Percentiles rank a stretch among this genome's conserved stretches.
Evolutionary conservation across 2,888 invertebrate genomes (phyloP).

Genomic region (Melinopterus prodromus): DNA sequence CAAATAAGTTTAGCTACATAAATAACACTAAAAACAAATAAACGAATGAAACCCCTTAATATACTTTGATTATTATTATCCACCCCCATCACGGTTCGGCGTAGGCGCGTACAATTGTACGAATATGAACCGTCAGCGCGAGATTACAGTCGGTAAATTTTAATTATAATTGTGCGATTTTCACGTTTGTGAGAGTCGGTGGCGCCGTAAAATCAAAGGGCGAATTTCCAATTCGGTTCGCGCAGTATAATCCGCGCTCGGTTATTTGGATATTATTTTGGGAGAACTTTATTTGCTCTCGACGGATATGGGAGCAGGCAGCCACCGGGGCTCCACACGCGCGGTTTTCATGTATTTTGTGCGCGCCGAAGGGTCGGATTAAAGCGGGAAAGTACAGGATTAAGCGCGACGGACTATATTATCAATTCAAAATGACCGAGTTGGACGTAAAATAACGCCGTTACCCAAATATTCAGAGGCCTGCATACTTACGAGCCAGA

Average conservation of each 20-base stretch:
- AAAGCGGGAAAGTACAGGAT: neutral
- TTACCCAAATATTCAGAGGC: too few species aligned
- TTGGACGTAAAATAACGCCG: neutral
- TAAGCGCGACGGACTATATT: neutral
- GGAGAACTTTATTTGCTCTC: neutral
- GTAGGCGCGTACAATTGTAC: neutral
- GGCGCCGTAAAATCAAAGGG: neutral
- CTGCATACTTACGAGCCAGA: too few species aligned
- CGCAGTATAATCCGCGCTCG: neutral
- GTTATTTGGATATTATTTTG: neutral
- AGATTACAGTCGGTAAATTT: constrained; percentile 4
- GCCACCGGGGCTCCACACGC: neutral
- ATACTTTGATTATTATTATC: neutral
- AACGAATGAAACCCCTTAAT: neutral
- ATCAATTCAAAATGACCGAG: neutral
- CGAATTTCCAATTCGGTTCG: neutral
- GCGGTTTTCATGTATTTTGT: neutral
- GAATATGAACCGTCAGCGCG: neutral
- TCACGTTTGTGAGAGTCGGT: neutral
- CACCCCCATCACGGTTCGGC: neutral
- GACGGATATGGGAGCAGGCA: neutral
- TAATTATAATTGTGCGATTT: constrained; percentile 4
- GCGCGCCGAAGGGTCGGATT: constrained; percentile 4
- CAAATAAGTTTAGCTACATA: neutral
- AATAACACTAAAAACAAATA: neutral